Conservation (phyloP, 2,113 vertebrate species). For the Sapayoa aenigma region DNA sequence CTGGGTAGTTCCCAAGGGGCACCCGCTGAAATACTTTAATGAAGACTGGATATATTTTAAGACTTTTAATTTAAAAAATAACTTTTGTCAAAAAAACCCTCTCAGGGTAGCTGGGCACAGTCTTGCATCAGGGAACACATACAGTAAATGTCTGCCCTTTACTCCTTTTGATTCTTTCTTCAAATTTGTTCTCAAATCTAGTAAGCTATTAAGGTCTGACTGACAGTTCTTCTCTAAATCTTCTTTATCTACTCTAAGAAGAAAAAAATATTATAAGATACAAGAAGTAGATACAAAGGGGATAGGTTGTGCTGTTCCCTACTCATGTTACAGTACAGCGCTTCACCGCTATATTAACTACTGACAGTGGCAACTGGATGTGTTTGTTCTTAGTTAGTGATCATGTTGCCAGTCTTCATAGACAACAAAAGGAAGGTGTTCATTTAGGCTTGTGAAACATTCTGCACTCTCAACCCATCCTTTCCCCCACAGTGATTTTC, state of each 20-base stretch:
- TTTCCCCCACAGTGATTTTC: not conserved
- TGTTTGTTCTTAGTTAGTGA: not conserved
- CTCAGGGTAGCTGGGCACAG: not conserved
- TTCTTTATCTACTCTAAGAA: not conserved
- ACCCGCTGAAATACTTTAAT: not conserved
- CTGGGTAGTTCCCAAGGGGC: not conserved
- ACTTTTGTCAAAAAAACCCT: not conserved
- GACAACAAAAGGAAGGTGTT: not conserved
- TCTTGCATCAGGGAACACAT: not conserved
- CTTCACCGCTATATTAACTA: not conserved
- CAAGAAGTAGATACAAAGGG: not conserved
- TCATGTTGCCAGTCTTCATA: not conserved
- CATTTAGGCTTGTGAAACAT: not conserved
- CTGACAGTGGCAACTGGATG: not conserved
- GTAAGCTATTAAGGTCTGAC: not conserved
- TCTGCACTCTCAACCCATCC: not conserved
- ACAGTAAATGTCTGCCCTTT: not conserved
- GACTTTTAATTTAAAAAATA: not conserved
- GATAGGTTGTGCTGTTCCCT: not conserved
- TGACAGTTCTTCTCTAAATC: not conserved
- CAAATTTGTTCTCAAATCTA: conserved; percentile 17
- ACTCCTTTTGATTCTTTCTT: not conserved
- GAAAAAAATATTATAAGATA: not conserved
- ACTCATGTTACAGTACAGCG: not conserved
- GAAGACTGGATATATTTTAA: not conserved